Conservation (phyloP, 2,888 invertebrate species). For the Macrosiphum euphorbiae region DNA sequence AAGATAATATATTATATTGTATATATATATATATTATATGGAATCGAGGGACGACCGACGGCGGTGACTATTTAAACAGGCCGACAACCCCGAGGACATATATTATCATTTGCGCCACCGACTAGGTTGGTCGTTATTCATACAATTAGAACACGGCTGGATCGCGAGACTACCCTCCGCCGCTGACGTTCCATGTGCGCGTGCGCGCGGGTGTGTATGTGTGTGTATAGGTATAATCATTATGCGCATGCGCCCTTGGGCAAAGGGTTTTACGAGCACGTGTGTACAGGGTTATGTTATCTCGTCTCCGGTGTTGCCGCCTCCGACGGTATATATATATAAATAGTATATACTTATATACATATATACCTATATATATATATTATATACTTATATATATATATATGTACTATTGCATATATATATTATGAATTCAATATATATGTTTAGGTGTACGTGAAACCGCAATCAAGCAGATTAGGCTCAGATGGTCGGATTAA, state of each 20-base stretch:
- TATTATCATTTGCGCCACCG: conserved; percentile 22
- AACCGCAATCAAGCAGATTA: conserved; percentile 45
- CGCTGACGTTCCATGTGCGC: too few species aligned
- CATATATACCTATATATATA: not conserved
- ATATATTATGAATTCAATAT: not conserved
- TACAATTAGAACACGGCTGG: conserved; percentile 29
- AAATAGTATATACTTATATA: too few species aligned
- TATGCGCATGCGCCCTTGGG: not conserved
- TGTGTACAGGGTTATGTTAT: not conserved
- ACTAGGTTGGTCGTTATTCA: conserved; percentile 41
- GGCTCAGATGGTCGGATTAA: conserved; percentile 45
- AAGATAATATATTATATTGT: not conserved
- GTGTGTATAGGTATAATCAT: not conserved
- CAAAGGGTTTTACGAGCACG: not conserved
- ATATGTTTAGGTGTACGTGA: not conserved
- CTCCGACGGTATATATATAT: not conserved
- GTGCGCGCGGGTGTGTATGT: not conserved
- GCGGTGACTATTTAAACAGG: conserved; percentile 13
- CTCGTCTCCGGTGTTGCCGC: not conserved
- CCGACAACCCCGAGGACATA: not conserved
- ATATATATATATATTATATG: not conserved
- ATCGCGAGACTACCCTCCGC: not conserved
- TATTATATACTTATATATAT: not conserved
- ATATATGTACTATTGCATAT: not conserved
- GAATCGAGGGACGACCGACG: not conserved